A percentile compares a stretch with the other conserved stretches of the same genome.
These are phyloP conservation scores for Monochamus alternatus DNA, from an alignment of 2,888 invertebrate genomes.

Conservation along the genomic window DNA sequence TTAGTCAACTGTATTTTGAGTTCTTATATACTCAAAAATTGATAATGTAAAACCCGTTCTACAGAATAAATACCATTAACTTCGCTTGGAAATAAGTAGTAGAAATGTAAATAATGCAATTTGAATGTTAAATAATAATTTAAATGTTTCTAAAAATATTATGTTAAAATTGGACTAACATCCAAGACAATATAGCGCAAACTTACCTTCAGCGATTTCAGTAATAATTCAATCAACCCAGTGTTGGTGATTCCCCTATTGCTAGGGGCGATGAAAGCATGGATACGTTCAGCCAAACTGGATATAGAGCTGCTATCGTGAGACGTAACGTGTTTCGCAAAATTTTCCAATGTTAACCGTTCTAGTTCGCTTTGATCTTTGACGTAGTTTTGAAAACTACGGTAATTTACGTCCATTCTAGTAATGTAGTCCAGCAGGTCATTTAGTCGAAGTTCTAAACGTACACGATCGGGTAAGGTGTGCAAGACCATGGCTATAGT, in stretches of 20 bases:
- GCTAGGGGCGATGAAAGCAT: conserved; percentile 76
- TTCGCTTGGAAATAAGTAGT: too few species aligned
- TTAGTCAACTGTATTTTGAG: too few species aligned
- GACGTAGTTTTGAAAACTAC: conserved; percentile 76
- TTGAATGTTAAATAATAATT: too few species aligned
- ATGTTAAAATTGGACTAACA: not conserved
- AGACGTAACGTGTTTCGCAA: conserved; percentile 81
- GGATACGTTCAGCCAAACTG: conserved; percentile 78
- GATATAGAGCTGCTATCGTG: conserved; percentile 79
- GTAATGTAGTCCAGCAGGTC: conserved; percentile 77
- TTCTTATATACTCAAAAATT: too few species aligned
- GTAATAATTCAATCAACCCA: conserved; percentile 59
- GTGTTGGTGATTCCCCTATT: conserved; percentile 68
- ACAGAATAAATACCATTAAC: too few species aligned
- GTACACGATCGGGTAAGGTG: conserved; percentile 69
- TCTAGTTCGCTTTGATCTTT: conserved; percentile 71
- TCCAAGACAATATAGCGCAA: not conserved
- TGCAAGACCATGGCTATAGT: conserved; percentile 61
- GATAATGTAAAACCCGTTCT: too few species aligned
- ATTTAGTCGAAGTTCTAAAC: conserved; percentile 76
- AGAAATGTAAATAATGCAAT: too few species aligned
- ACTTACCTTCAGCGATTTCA: conserved; percentile 60
- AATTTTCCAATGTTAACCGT: conserved; percentile 79
- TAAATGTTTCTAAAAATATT: too few species aligned
- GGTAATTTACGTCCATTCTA: conserved; percentile 75